phyloP scores from a whole-genome alignment of 2,797 vertebrate species.

The Chanos chanos region DNA sequence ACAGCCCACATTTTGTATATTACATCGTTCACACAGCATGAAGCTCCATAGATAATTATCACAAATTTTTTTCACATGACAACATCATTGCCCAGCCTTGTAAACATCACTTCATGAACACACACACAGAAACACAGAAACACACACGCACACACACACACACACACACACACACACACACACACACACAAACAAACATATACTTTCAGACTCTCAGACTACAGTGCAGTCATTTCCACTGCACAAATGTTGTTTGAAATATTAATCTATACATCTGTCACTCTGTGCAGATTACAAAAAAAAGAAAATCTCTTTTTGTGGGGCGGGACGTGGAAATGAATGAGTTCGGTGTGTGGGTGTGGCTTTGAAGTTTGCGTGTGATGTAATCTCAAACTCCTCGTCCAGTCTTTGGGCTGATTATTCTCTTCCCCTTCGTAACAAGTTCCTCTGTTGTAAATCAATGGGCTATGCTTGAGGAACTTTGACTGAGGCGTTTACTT shows the following conservation, averaged over 20 bases:
- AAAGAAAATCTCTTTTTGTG: not conserved
- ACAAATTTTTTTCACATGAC: no score
- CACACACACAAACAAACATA: not conserved
- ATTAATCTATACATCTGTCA: conserved; percentile 30
- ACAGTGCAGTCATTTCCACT: conserved; percentile 20
- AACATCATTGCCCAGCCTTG: no score
- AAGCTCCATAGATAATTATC: no score
- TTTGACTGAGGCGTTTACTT: conserved; percentile 55
- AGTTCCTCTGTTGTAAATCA: no score
- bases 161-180: conserved; percentile 13
- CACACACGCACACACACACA: conserved; percentile 19
- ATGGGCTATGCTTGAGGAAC: not conserved
- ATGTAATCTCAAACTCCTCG: conserved; percentile 23
- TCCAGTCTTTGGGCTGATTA: conserved; percentile 27
- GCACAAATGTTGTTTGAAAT: conserved; percentile 19
- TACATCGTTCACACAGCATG: no score
- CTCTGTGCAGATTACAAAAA: conserved; percentile 6
- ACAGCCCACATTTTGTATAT: no score
- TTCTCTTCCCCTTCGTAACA: conserved; percentile 24
- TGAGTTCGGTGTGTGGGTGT: no score
- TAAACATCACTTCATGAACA: no score
- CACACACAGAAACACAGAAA: no score
- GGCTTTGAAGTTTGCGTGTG: conserved; percentile 25
- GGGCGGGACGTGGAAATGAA: no score
- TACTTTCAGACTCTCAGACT: not conserved